These are phyloP conservation scores for Hippasteria phrygiana DNA, from an alignment of 53 echinoderm and acorn worm species.

Conservation along the genomic window DNA sequence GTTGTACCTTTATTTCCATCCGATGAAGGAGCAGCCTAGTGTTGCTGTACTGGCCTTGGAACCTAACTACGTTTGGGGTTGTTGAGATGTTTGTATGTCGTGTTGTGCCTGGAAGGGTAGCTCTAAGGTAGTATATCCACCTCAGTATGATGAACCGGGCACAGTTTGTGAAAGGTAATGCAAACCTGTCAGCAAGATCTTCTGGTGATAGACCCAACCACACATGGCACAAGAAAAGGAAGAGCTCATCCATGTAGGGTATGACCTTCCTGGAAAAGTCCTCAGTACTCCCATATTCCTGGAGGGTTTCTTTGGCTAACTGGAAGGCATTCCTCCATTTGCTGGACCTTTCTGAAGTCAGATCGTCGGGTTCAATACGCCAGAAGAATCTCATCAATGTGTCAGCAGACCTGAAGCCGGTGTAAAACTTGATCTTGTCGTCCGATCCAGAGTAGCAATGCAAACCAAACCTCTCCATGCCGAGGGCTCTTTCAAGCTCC, in stretches of 20 bases:
- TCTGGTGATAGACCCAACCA: constrained; percentile 40
- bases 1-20: constrained; percentile 14
- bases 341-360: constrained; percentile 47
- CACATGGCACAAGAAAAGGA: constrained; percentile 56
- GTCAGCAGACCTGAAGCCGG: constrained; percentile 49
- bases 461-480: constrained; percentile 33
- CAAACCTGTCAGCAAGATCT: constrained; percentile 52
- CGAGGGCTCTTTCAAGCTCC: constrained; percentile 48
- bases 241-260: constrained; percentile 56
- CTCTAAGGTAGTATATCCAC: constrained; percentile 41
- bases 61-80: constrained; percentile 16
- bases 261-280: constrained; percentile 35
- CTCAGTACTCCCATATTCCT: not conserved
- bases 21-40: constrained; percentile 28
- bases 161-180: constrained; percentile 29
- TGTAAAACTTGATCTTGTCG: constrained; percentile 54
- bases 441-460: constrained; percentile 34
- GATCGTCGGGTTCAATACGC: constrained; percentile 53
- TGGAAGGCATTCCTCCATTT: constrained; percentile 40
- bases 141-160: constrained; percentile 45
- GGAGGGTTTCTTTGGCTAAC: constrained; percentile 9
- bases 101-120: constrained; percentile 26
- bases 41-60: constrained; percentile 52
- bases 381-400: constrained; percentile 58
- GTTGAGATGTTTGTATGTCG: not conserved